These are phyloP conservation scores for Camponotus vicinus DNA, from an alignment of 1,140 invertebrate genomes.

Conservation along the genomic window DNA sequence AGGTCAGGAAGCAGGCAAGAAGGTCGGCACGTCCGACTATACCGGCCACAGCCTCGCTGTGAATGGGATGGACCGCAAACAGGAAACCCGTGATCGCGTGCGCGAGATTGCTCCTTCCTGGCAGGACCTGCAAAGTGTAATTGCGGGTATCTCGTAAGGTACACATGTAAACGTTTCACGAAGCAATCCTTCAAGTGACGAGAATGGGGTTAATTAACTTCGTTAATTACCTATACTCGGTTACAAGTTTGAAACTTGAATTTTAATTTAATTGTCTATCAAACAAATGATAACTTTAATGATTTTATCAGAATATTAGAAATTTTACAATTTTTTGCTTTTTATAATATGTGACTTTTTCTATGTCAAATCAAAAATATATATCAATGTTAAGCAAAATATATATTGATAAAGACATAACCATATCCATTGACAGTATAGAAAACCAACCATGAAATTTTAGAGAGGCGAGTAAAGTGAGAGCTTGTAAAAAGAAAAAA, in stretches of 20 bases:
- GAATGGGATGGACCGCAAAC: constrained; percentile 98
- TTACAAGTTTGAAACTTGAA: neutral
- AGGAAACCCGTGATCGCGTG: constrained; percentile 93
- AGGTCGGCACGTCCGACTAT: constrained; percentile 98
- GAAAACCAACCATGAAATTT: neutral
- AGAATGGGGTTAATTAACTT: constrained; percentile 45
- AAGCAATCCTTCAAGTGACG: constrained; percentile 34
- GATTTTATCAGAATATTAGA: neutral
- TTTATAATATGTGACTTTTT: neutral
- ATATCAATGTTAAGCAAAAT: neutral
- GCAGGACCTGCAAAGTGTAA: constrained; percentile 85
- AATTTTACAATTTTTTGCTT: neutral
- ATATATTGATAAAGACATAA: neutral
- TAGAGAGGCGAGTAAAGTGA: neutral
- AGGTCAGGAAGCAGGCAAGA: constrained; percentile 95
- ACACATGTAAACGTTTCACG: constrained; percentile 53
- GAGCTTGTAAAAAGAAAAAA: neutral
- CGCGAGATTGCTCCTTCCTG: constrained; percentile 88
- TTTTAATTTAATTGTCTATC: constrained; percentile 8
- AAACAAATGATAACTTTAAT: neutral
- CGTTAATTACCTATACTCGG: constrained; percentile 40
- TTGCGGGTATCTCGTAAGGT: constrained; percentile 58
- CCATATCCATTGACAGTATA: neutral
- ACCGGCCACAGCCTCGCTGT: constrained; percentile 98
- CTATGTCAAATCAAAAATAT: neutral